Percentiles rank a stretch among this genome's conserved stretches.
Evolutionary conservation across 2,888 invertebrate species (phyloP).

Genomic region (Pteria penguin): DNA sequence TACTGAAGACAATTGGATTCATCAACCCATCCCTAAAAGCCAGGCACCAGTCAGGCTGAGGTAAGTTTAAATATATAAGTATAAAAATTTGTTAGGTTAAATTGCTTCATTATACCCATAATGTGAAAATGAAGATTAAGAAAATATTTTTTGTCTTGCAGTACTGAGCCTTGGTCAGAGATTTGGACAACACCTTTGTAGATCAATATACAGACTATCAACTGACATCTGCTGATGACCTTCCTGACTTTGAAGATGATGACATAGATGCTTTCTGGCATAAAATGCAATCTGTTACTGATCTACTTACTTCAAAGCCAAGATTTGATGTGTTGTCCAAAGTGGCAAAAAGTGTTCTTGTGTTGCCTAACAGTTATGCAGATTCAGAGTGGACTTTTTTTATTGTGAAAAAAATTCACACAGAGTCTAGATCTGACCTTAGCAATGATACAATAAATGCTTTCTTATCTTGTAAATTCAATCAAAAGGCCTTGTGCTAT

Average conservation of each 20-base stretch:
- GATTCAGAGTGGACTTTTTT: constrained; percentile 37
- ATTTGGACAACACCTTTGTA: not conserved
- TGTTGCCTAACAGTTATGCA: constrained; percentile 36
- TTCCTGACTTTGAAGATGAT: constrained; percentile 8
- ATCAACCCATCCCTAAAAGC: constrained; percentile 5
- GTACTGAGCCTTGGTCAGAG: not conserved
- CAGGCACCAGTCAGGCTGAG: not conserved
- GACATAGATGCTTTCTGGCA: constrained; percentile 25
- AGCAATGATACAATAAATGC: constrained; percentile 22
- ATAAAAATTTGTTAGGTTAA: no score
- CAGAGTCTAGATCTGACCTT: constrained; percentile 33
- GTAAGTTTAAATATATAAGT: not conserved
- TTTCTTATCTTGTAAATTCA: constrained; percentile 29
- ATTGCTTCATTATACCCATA: not conserved
- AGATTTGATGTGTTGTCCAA: constrained; percentile 15
- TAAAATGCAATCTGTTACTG: not conserved
- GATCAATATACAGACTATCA: constrained; percentile 28
- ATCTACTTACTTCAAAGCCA: not conserved
- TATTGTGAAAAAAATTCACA: constrained; percentile 40
- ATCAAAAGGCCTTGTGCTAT: constrained; percentile 6
- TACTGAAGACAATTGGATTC: not conserved
- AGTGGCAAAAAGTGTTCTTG: constrained; percentile 14
- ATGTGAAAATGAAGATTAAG: not conserved
- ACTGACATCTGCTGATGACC: constrained; percentile 16
- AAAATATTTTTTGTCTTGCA: not conserved